Conservation (phyloP, 2,797 vertebrate species). For the Notolepis coatsorum region DNA sequence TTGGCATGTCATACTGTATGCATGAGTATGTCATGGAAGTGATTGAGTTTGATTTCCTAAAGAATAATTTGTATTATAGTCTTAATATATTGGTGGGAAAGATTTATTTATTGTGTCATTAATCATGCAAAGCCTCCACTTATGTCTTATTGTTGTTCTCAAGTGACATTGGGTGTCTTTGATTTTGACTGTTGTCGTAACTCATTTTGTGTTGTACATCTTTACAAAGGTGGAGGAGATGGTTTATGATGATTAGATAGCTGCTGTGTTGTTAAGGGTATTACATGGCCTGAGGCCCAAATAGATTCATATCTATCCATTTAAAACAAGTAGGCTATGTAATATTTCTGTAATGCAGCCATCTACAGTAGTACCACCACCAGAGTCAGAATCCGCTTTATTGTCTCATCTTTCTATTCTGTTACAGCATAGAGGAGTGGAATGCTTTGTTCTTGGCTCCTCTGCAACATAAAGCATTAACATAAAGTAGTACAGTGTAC, state of each 20-base stretch:
- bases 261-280: constrained; percentile 56
- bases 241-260: constrained; percentile 43
- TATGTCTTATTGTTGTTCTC: no score
- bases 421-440: no score
- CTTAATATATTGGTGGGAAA: background rate
- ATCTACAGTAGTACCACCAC: no score
- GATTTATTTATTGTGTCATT: background rate
- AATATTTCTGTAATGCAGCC: constrained; percentile 58
- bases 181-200: constrained; percentile 13
- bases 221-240: constrained; percentile 2
- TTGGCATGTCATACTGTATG: constrained; percentile 1
- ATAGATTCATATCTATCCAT: constrained; percentile 56
- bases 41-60: constrained; percentile 6
- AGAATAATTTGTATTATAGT: constrained; percentile 5
- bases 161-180: background rate
- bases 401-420: no score
- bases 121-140: no score
- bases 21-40: constrained; percentile 35
- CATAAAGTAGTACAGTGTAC: no score
- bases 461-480: no score
- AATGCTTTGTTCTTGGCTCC: no score
- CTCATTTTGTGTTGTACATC: constrained; percentile 36
- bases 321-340: constrained; percentile 55
- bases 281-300: constrained; percentile 49
- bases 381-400: no score